Evolutionary conservation across 2,113 vertebrate species (phyloP), one percentile per base, ranked within the genome.

Genomic region (Brevimyrus niger): DNA sequence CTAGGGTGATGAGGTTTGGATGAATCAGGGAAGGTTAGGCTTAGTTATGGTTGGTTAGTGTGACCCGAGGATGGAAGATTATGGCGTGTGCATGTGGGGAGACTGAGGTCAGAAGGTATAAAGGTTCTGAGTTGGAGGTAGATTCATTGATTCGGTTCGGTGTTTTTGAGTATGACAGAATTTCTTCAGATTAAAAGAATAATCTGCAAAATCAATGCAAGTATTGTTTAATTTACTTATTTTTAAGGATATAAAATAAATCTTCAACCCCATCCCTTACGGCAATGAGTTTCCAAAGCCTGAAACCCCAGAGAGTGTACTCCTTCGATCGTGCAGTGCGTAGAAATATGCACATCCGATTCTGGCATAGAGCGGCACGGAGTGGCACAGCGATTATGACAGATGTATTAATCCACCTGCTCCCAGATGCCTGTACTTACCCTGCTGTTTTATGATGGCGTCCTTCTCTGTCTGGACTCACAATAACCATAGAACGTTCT

Each of bases 151-250:
- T 50, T 50, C 23, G 23, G 83, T 86, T 48, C 13, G 83, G 47
- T 27, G 47, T 87, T 53, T 55, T 53, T 87, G 48, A 53, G 15
- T 27, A 35, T 27, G 47, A 51, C 21, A 3, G 42, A 27, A 84
- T 84, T 84, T 47, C 82, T 47, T 42, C 31, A 38, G 73, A 58
- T 51, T 50, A 84, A 89, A 58, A 89, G 15, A 23, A 46, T 38
- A 82, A 23, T 55, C 58, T 48, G 89, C 89, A 73, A 50, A 47
- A 51, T 42, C 84, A 87, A 89, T 89, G 89, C 89, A 89, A 89
- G 15, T 69, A 58, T 89, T 19, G 50, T 87, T 87, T 38, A 55
- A 53, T 87, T 87, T 53, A 55, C 42, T 23, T 48, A 47, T 69
- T 23, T 53, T 51, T 42, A 42, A 82, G n/a, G 44, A 47, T 69